phyloP scores from a whole-genome alignment of 2,888 invertebrate genomes.

The Chymomyza procnemis region DNA sequence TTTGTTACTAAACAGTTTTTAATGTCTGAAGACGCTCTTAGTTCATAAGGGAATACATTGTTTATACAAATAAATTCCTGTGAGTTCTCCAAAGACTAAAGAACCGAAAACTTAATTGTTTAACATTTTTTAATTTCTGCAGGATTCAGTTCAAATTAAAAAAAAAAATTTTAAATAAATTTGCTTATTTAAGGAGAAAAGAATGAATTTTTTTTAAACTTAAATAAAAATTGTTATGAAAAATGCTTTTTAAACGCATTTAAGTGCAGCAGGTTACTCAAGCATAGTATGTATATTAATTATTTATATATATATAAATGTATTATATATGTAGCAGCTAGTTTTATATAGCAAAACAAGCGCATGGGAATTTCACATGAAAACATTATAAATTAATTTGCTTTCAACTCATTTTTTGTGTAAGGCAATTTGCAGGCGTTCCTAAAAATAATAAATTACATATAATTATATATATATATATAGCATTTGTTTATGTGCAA shows the following conservation, averaged over 20 bases:
- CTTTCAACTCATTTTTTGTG: not conserved
- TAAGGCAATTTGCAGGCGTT: slow-evolving; percentile 40
- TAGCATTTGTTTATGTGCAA: not conserved
- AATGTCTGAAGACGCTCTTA: too few relatives aligned
- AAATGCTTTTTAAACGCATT: not conserved
- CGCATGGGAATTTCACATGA: not conserved
- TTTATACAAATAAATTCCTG: too few relatives aligned
- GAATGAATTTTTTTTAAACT: not conserved
- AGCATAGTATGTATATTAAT: not conserved
- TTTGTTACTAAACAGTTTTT: too few relatives aligned
- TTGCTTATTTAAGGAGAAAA: too few relatives aligned
- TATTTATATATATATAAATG: not conserved
- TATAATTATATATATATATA: not conserved
- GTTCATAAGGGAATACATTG: too few relatives aligned
- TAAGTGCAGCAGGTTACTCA: not conserved
- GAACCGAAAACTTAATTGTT: too few relatives aligned
- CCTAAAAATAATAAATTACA: slow-evolving; percentile 24
- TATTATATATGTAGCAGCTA: not conserved
- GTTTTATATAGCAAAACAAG: not conserved
- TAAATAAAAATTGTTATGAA: not conserved
- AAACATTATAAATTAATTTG: not conserved
- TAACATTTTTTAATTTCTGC: too few relatives aligned
- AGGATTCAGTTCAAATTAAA: too few relatives aligned
- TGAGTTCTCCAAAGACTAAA: too few relatives aligned
- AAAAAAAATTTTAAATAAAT: too few relatives aligned